Conservation (phyloP, 2,888 invertebrate species). For the Thymelicus acteon region DNA sequence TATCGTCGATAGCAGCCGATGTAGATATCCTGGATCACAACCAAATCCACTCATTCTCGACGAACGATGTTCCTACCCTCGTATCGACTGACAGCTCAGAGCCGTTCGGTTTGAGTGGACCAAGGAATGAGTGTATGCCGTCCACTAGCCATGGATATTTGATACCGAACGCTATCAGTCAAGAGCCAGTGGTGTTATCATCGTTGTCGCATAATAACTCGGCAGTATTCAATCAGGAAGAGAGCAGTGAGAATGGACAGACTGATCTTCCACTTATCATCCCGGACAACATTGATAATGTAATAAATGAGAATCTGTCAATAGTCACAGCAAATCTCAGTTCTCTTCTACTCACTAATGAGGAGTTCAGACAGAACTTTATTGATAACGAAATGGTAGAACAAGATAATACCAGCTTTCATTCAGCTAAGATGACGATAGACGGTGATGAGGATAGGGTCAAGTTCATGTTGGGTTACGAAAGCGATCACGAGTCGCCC, state of each 20-base stretch:
- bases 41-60: slow-evolving; percentile 75
- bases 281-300: slow-evolving; percentile 72
- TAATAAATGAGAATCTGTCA: slow-evolving; percentile 82
- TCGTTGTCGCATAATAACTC: slow-evolving; percentile 80
- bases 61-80: slow-evolving; percentile 73
- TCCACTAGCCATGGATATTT: slow-evolving; percentile 87
- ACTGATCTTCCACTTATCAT: slow-evolving; percentile 71
- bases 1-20: slow-evolving; percentile 73
- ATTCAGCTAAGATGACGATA: slow-evolving; percentile 66
- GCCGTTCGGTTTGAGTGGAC: slow-evolving; percentile 57
- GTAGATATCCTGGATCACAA: slow-evolving; percentile 66
- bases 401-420: slow-evolving; percentile 64
- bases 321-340: slow-evolving; percentile 87
- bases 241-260: slow-evolving; percentile 59
- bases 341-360: slow-evolving; percentile 82
- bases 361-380: slow-evolving; percentile 70
- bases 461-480: slow-evolving; percentile 79
- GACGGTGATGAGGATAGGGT: slow-evolving; percentile 65
- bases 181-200: slow-evolving; percentile 83
- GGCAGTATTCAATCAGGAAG: slow-evolving; percentile 74
- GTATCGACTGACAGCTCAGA: slow-evolving; percentile 65
- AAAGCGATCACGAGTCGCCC: slow-evolving; percentile 78
- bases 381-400: slow-evolving; percentile 58
- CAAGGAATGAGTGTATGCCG: slow-evolving; percentile 81
- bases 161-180: slow-evolving; percentile 86